Percentiles rank a stretch among this genome's conserved stretches.
Conservation (phyloP, 2,797 vertebrate species). For the Danio jaintianensis region DNA sequence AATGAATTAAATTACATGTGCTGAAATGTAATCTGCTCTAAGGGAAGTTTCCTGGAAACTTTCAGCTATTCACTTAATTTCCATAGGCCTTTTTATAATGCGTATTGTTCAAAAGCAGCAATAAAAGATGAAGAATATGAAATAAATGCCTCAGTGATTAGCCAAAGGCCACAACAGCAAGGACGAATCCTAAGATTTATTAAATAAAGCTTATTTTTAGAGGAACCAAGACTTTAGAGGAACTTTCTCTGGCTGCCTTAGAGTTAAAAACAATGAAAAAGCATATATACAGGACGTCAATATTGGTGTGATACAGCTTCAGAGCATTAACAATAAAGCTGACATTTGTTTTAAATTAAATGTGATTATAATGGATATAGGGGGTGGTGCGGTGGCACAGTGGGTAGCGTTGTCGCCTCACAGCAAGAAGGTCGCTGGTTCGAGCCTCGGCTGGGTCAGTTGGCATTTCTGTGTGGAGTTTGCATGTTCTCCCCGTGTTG, state of each 20-base stretch:
- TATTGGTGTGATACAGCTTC: conserved; percentile 3
- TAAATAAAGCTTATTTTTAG: not conserved
- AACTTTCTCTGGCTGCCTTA: not conserved
- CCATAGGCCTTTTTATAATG: not conserved
- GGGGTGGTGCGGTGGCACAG: too few species aligned
- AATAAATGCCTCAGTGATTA: not conserved
- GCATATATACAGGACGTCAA: not conserved
- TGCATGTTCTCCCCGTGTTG: too few species aligned
- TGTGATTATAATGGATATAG: conserved; percentile 3
- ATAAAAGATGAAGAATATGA: not conserved
- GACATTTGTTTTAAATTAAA: conserved; percentile 29
- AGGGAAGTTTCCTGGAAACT: not conserved
- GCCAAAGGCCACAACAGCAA: not conserved
- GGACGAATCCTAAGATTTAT: not conserved
- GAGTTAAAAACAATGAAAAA: not conserved
- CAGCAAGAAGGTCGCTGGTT: too few species aligned
- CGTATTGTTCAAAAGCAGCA: not conserved
- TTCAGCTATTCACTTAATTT: not conserved
- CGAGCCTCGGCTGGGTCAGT: too few species aligned
- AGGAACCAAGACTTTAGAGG: not conserved
- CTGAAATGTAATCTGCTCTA: not conserved
- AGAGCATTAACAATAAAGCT: not conserved
- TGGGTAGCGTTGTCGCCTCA: too few species aligned
- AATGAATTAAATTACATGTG: conserved; percentile 1
- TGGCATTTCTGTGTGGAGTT: too few species aligned